Evolutionary conservation across 2,797 vertebrate genomes (phyloP), one percentile per base, ranked within the genome.

Genomic region (Hyperoplus immaculatus): DNA sequence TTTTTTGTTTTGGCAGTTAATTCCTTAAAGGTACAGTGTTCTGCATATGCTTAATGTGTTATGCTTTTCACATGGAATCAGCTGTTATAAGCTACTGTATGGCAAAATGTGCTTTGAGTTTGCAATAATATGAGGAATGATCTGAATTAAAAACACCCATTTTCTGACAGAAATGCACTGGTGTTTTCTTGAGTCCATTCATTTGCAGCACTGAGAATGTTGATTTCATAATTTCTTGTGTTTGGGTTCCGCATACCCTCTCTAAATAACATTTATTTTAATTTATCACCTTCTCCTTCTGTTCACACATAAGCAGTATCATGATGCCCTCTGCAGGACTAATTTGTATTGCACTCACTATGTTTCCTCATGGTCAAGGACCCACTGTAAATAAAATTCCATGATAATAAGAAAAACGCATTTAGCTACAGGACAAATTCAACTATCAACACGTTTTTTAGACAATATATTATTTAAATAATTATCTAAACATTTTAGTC

Each of bases 1-100:
- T 87, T 82, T 87, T 86, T 79, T 29, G 29, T 29, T 29, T 29
- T 29, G 29, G 75, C 82, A 88, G 84, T 92, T 71, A 85, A 87
- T 90, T 90, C 85, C 89, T 86, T 89, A 77, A 94, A 93, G 94
- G 94, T 95, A 95, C 93, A 91, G 89, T 93, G 88, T 91, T 92
- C 80, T 92, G 89, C 88, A 88, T 89, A 85, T 84, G 77, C 84
- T 77, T 83, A 60, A 82, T 72, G 85, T 92, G 72, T 87, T 89
- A 82, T 87, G 87, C 89, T 91, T 88, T 92, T 90, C 82, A 89
- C 89, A 87, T 82, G 88, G 90, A 93, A 93, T 92, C 75, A 86
- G 88, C 84, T 92, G 76, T 87, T 85, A 49, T 84, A 88, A 91
- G 91, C 89, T 92, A 85, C 77, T 81, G 82, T 88, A 64, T 85